Evolutionary conservation across 2,113 vertebrate species (phyloP), one percentile per base, ranked within the genome.

Genomic region (Gobius niger): DNA sequence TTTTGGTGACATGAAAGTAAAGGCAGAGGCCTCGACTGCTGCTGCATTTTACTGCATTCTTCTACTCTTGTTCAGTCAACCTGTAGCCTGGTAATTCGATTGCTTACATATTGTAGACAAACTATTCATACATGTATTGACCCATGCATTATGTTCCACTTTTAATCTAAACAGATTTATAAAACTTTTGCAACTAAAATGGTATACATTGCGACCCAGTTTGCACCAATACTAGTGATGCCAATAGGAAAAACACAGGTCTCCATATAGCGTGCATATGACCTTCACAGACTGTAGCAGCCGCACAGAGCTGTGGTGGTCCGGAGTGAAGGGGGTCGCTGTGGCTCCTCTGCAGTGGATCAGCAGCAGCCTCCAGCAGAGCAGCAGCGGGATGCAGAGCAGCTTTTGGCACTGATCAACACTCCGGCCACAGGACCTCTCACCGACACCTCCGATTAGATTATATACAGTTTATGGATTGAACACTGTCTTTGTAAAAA

Each of bases 301-400:
- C 53, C 66, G 47, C 47, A 44, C 7, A 60, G 4, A 18, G 47
- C 44, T 47, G 7, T 47, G 42, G 16, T 56, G 60, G 42, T 51
- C 13, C n/a, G 44, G n/a, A 67, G 2, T 70, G 65, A 67, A 42
- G 62, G 61, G 34, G 67, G 52, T 54, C 64, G 61, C 42, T 47
- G 65, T 54, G 52, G 52, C 57, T 78, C 67, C 77, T 82, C 78
- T 85, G 83, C 78, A 85, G 81, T 76, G 74, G 49, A 57, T 68
- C 72, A 65, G 63, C 70, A 76, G 76, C 68, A 75, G 67, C 73
- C 68, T 67, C 75, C 76, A 71, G 74, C 72, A 65, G 70, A 76
- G 67, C 61, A 82, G 68, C 54, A 70, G 77, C 74, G 63, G 60
- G 67, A 54, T 54, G 74, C 77, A 76, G 69, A 75, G 74, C 76